Evolutionary conservation across 2,888 invertebrate genomes (phyloP).

Genomic region (Gastracanthus pulcherrimus): DNA sequence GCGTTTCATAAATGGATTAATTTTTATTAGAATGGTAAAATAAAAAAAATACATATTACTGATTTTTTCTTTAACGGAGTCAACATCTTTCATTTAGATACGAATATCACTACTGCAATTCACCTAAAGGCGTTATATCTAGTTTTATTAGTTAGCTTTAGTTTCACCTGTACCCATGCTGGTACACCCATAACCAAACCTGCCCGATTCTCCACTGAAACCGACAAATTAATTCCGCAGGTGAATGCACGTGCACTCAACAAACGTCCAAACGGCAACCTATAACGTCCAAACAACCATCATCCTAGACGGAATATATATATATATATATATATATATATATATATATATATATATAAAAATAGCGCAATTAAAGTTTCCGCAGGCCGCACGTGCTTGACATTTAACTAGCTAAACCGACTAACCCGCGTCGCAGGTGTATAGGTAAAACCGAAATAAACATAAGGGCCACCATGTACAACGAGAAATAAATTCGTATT

Average conservation of each 20-base stretch:
- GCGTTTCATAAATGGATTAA: too few species aligned
- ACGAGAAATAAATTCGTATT: background rate
- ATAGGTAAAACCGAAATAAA: background rate
- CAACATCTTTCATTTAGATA: too few species aligned
- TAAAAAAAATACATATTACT: too few species aligned
- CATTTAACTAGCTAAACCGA: background rate
- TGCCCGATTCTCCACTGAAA: background rate
- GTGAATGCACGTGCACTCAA: slow-evolving; percentile 42
- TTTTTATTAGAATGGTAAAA: too few species aligned
- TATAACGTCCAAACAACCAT: background rate
- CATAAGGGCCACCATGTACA: background rate
- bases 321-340: too few species aligned
- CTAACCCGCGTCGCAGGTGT: slow-evolving; percentile 3
- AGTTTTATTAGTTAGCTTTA: background rate
- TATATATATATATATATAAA: too few species aligned
- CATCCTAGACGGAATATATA: slow-evolving; percentile 7
- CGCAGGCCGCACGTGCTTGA: slow-evolving; percentile 34
- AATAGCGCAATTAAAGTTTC: slow-evolving; percentile 30
- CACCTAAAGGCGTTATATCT: too few species aligned
- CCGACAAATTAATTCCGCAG: slow-evolving; percentile 25
- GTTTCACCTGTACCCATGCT: background rate
- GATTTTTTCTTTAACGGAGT: too few species aligned
- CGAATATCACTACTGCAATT: too few species aligned
- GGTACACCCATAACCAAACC: background rate
- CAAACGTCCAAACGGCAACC: background rate